Conservation (phyloP, 2,113 vertebrate genomes). For the Acanthisitta chloris region DNA sequence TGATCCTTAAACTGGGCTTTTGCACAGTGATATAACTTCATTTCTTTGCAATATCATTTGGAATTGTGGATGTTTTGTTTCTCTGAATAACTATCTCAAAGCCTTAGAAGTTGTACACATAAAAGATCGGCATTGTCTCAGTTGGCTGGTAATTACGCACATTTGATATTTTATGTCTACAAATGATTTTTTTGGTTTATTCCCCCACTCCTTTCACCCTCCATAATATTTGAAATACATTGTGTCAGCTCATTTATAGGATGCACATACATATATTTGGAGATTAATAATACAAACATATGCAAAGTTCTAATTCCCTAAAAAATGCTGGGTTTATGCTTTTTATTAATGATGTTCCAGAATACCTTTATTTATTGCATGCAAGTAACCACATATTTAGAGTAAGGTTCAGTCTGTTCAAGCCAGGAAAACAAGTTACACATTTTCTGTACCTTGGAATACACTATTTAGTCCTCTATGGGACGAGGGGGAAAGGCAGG, state of each 20-base stretch:
- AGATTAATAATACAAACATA: neutral
- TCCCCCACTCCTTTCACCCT: neutral
- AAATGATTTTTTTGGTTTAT: neutral
- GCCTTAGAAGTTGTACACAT: neutral
- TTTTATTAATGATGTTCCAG: neutral
- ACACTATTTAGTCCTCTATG: neutral
- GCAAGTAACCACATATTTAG: neutral
- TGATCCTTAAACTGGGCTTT: neutral
- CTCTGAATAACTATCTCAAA: neutral
- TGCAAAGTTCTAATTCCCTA: neutral
- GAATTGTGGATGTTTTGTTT: neutral
- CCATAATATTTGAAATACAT: neutral
- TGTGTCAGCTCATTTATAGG: neutral
- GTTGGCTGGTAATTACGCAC: neutral
- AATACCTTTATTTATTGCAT: neutral
- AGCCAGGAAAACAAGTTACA: neutral
- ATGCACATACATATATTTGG: neutral
- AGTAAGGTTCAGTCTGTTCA: neutral
- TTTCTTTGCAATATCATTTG: neutral
- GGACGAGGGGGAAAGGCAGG: neutral
- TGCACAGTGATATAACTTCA: neutral
- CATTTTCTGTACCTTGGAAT: neutral
- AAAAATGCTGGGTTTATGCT: neutral
- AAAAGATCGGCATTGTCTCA: neutral
- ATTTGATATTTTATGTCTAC: neutral